phyloP scores from a whole-genome alignment of 2,888 invertebrate genomes.

The Antitype chi region DNA sequence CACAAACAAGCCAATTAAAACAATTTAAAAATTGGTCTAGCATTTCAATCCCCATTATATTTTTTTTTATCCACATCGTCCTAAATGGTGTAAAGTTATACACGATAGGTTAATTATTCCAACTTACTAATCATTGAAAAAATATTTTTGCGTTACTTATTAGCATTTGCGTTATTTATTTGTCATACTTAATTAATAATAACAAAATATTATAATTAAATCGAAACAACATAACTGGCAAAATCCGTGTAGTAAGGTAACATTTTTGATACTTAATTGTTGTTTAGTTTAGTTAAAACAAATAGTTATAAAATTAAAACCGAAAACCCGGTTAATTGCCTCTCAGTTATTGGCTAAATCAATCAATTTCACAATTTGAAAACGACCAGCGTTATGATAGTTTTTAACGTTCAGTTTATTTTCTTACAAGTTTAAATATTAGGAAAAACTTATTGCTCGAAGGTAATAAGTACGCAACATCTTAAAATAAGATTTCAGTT shows the following conservation, averaged over 20 bases:
- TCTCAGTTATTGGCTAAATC: background rate
- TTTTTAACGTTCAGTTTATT: background rate
- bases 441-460: background rate
- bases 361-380: background rate
- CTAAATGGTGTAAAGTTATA: background rate
- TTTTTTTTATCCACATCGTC: background rate
- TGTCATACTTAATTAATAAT: background rate
- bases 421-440: background rate
- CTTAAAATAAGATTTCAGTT: constrained; percentile 29
- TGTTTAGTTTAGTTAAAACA: background rate
- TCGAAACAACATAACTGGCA: background rate
- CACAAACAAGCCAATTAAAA: background rate
- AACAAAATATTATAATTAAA: background rate
- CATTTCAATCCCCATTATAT: background rate
- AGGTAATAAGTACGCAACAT: background rate
- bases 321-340: background rate
- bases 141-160: no score
- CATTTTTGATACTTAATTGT: background rate
- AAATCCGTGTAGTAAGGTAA: background rate
- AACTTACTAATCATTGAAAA: background rate
- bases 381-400: no score
- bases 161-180: no score
- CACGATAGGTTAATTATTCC: background rate
- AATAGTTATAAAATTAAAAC: background rate
- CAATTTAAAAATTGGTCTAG: background rate